Percentiles rank a stretch among this genome's conserved stretches.
Conservation (phyloP, 2,888 invertebrate genomes). For the Chrysotoxum bicinctum region DNA sequence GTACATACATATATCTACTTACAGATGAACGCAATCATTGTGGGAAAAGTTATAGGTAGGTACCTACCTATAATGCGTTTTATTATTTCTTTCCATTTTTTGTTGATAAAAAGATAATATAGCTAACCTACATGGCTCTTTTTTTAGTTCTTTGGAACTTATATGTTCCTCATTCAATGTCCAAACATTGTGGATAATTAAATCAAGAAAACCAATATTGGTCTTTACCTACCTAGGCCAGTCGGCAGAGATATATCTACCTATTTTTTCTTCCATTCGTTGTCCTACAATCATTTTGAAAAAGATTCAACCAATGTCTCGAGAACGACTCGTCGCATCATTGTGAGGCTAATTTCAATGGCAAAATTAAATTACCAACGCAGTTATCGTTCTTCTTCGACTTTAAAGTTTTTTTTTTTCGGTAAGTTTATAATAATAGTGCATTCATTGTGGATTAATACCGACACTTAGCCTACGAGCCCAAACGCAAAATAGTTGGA, state of each 20-base stretch:
- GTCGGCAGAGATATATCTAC: not conserved
- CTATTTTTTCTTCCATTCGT: no score
- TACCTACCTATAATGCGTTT: not conserved
- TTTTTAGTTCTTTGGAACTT: not conserved
- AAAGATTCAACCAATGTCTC: no score
- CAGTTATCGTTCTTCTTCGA: no score
- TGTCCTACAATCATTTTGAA: no score
- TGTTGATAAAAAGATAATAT: conserved; percentile 3
- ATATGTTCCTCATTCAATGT: not conserved
- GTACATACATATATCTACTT: not conserved
- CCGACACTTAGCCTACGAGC: no score
- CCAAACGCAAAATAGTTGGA: no score
- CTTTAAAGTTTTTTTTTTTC: no score
- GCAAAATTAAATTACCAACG: no score
- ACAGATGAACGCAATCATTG: conserved; percentile 1
- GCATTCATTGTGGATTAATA: no score
- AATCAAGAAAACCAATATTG: conserved; percentile 16
- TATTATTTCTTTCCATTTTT: not conserved
- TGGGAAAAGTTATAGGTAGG: not conserved
- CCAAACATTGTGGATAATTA: conserved; percentile 34
- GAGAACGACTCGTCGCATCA: no score
- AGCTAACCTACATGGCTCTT: conserved; percentile 27
- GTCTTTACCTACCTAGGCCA: not conserved
- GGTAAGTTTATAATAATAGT: no score
- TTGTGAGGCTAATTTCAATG: no score